Evolutionary conservation across 2,797 vertebrate genomes (phyloP).

Genomic region (Microtus californicus): DNA sequence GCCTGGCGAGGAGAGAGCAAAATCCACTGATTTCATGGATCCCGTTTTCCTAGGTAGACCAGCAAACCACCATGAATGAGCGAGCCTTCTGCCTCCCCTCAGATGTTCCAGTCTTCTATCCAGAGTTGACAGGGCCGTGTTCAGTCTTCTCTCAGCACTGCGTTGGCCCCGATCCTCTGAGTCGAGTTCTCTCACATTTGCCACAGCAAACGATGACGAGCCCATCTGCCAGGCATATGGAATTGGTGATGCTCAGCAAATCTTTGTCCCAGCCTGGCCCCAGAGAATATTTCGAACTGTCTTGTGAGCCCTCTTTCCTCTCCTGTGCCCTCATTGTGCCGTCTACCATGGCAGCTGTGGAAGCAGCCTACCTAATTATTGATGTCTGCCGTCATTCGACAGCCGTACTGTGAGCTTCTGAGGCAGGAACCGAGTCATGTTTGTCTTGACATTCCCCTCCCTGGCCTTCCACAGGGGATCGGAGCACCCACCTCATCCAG

Average conservation of each 20-base stretch:
- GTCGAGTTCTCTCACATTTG: slow-evolving; percentile 27
- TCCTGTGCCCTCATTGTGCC: not conserved
- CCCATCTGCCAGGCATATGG: slow-evolving; percentile 72
- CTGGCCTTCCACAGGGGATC: not conserved
- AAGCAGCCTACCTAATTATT: slow-evolving; percentile 28
- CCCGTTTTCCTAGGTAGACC: not conserved
- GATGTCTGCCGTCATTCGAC: slow-evolving; percentile 21
- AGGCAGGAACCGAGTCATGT: not conserved
- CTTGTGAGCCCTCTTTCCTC: slow-evolving; percentile 56
- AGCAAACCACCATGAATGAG: not conserved
- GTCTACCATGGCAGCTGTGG: not conserved
- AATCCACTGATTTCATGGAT: not conserved
- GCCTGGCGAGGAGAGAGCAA: not conserved
- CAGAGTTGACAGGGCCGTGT: not conserved
- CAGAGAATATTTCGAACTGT: slow-evolving; percentile 56
- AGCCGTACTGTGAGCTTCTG: slow-evolving; percentile 32
- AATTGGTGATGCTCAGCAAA: slow-evolving; percentile 63
- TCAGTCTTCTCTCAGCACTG: not conserved
- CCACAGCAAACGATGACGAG: slow-evolving; percentile 34
- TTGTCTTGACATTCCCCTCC: not conserved
- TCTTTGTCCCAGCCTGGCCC: slow-evolving; percentile 64
- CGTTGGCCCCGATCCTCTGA: not conserved
- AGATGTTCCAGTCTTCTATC: not conserved
- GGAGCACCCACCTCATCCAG: not conserved
- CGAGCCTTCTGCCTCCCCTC: not conserved